Evolutionary conservation across 2,113 vertebrate genomes (phyloP).

Genomic region (Collichthys lucidus): DNA sequence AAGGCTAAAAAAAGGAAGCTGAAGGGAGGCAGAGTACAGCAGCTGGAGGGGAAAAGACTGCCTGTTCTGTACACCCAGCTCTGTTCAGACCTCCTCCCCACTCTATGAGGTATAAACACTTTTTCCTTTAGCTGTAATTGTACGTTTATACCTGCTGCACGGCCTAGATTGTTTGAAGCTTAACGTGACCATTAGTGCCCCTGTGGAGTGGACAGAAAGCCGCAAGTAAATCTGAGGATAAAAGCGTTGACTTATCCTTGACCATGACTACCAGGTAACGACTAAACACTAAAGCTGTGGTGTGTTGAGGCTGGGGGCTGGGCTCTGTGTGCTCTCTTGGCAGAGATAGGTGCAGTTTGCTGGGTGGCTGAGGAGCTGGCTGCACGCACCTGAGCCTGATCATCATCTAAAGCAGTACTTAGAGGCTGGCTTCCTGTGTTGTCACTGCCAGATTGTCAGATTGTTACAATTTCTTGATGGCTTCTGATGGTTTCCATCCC

Average conservation of each 20-base stretch:
- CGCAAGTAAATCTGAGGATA: background rate
- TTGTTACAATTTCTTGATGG: too few relatives aligned
- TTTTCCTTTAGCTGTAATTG: background rate
- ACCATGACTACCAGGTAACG: background rate
- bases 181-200: background rate
- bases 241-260: background rate
- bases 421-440: too few relatives aligned
- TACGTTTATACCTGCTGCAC: background rate
- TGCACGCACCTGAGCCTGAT: too few relatives aligned
- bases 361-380: too few relatives aligned
- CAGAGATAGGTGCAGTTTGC: too few relatives aligned
- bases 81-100: background rate
- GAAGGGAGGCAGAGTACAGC: background rate
- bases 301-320: too few relatives aligned
- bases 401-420: too few relatives aligned
- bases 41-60: background rate
- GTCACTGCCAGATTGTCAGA: too few relatives aligned
- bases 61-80: background rate
- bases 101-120: background rate
- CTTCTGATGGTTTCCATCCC: too few relatives aligned
- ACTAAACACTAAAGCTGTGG: background rate
- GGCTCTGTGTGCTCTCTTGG: too few relatives aligned
- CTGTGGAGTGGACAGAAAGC: background rate
- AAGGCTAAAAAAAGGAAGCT: constrained; percentile 1
- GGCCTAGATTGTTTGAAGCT: background rate